Evolutionary conservation across 2,797 vertebrate species (phyloP).

Genomic region (Gallirallus australis): DNA sequence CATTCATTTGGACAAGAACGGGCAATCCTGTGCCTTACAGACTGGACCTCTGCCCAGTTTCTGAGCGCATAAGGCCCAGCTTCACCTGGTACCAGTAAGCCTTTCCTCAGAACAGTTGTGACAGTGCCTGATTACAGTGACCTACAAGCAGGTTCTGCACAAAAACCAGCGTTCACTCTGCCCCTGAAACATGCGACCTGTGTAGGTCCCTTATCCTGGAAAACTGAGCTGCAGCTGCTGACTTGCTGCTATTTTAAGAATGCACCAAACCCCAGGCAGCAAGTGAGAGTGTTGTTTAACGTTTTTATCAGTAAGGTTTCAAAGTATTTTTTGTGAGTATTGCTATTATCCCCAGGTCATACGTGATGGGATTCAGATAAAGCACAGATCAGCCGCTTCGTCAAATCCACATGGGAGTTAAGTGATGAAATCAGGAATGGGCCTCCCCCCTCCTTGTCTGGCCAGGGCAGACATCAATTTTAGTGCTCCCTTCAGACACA

Average conservation of each 20-base stretch:
- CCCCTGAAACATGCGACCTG: background rate
- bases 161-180: accelerated
- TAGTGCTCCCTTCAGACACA: background rate
- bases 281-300: background rate
- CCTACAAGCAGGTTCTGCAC: background rate
- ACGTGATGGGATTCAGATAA: background rate
- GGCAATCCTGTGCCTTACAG: background rate
- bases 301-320: background rate
- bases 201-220: background rate
- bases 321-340: background rate
- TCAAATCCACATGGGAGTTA: background rate
- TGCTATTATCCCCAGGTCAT: background rate
- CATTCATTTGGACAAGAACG: background rate
- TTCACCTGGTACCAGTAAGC: background rate
- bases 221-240: background rate
- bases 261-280: background rate
- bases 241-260: background rate
- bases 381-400: background rate
- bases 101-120: background rate
- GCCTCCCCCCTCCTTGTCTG: background rate
- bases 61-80: accelerated
- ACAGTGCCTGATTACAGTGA: background rate
- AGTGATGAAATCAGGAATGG: background rate
- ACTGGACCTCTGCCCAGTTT: background rate
- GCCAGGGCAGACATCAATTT: background rate